These are phyloP conservation scores for Chrysemys picta DNA, from an alignment of 2,113 vertebrate species.

Conservation along the genomic window DNA sequence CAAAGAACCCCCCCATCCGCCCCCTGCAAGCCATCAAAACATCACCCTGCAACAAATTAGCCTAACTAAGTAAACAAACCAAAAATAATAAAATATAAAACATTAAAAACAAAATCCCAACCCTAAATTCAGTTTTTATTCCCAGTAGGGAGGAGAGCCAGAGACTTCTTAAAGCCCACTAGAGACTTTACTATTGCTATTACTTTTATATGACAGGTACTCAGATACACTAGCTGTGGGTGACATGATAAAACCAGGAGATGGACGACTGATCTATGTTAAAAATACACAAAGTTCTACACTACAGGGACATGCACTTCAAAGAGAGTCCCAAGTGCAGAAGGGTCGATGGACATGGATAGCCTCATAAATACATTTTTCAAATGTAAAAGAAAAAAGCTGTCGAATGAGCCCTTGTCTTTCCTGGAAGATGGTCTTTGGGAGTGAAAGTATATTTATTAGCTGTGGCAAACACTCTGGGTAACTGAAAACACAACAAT, in stretches of 20 bases:
- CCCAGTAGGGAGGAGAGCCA: too few species aligned
- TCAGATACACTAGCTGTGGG: neutral
- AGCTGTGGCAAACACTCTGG: neutral
- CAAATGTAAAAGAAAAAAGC: neutral
- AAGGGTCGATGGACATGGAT: neutral
- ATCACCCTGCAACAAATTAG: neutral
- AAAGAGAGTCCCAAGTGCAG: neutral
- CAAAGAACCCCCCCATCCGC: neutral
- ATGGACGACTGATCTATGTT: neutral
- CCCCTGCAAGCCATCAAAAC: neutral
- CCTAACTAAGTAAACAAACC: neutral
- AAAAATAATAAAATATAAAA: neutral
- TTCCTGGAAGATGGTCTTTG: neutral
- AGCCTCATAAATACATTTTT: neutral
- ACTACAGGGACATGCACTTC: neutral
- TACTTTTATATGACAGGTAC: neutral
- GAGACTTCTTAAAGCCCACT: neutral
- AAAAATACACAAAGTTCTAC: neutral
- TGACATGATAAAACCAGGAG: neutral
- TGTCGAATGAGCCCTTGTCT: neutral
- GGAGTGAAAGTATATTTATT: neutral
- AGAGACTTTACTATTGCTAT: neutral
- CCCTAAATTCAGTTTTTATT: neutral
- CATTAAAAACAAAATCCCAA: neutral
- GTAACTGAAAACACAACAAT: neutral